phyloP scores from a whole-genome alignment of 2,888 invertebrate genomes.

The Bellardia bayeri region DNA sequence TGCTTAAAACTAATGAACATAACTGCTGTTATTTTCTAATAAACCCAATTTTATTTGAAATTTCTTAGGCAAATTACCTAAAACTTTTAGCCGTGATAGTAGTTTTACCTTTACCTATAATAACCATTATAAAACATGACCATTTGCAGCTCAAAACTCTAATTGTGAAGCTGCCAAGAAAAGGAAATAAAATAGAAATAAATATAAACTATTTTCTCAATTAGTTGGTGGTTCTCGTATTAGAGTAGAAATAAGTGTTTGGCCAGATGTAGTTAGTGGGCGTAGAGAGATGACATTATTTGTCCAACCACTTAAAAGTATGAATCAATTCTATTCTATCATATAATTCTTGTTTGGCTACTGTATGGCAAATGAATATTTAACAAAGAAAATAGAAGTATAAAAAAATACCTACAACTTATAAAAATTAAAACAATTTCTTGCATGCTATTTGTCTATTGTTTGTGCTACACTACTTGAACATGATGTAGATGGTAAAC shows the following conservation, averaged over 20 bases:
- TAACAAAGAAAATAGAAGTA: constrained; percentile 24
- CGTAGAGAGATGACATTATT: constrained; percentile 46
- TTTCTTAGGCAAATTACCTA: constrained; percentile 5
- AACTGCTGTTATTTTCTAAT: constrained; percentile 29
- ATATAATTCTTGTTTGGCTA: constrained; percentile 61
- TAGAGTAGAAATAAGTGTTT: constrained; percentile 21
- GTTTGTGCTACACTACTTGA: constrained; percentile 12
- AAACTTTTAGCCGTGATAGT: constrained; percentile 22
- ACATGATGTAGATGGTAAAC: neutral
- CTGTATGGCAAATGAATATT: constrained; percentile 43
- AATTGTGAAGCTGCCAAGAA: constrained; percentile 29
- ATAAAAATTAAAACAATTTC: constrained; percentile 68
- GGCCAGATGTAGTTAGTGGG: constrained; percentile 50
- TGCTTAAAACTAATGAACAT: constrained; percentile 6
- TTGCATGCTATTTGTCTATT: constrained; percentile 50
- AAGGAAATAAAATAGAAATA: neutral
- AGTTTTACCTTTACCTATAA: constrained; percentile 23
- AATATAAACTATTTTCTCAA: constrained; percentile 19
- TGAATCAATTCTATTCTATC: constrained; percentile 60
- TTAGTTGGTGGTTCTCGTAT: constrained; percentile 27
- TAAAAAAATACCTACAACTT: constrained; percentile 37
- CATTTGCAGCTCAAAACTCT: constrained; percentile 16
- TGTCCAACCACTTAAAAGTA: constrained; percentile 53
- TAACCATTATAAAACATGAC: constrained; percentile 14
- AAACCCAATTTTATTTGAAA: constrained; percentile 37